A percentile compares a stretch with the other conserved stretches of the same genome.
phyloP scores from a whole-genome alignment of 2,113 vertebrate genomes.

The Diadophis punctatus region DNA sequence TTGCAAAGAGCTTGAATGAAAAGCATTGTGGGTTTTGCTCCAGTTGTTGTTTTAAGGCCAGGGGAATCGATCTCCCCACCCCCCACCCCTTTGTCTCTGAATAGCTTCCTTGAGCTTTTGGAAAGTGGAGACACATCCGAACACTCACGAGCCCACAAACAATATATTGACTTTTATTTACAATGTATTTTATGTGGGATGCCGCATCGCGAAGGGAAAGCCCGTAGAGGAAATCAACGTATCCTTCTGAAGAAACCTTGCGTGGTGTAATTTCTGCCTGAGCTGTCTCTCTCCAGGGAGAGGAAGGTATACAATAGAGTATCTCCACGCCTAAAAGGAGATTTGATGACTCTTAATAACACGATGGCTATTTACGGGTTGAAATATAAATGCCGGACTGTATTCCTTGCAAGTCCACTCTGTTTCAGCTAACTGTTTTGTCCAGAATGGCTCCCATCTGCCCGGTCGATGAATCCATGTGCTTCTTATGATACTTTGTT shows the following conservation, averaged over 20 bases:
- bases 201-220: not conserved
- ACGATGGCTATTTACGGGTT: not conserved
- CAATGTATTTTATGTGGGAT: not conserved
- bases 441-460: not conserved
- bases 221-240: not conserved
- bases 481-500: not conserved
- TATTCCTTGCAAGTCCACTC: not conserved
- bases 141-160: not conserved
- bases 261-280: not conserved
- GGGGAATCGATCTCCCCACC: too few species aligned
- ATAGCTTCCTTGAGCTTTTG: too few species aligned
- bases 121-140: not conserved
- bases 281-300: not conserved
- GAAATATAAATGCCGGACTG: not conserved
- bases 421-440: not conserved
- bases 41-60: not conserved
- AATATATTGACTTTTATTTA: slow-evolving; percentile 30
- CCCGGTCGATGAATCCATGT: not conserved
- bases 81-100: not conserved
- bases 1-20: not conserved
- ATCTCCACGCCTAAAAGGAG: not conserved
- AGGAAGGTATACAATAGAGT: not conserved
- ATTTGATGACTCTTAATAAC: not conserved
- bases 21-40: not conserved
- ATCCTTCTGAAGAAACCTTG: not conserved